Evolutionary conservation across 2,113 vertebrate genomes (phyloP).

Genomic region (Anguilla japonica): DNA sequence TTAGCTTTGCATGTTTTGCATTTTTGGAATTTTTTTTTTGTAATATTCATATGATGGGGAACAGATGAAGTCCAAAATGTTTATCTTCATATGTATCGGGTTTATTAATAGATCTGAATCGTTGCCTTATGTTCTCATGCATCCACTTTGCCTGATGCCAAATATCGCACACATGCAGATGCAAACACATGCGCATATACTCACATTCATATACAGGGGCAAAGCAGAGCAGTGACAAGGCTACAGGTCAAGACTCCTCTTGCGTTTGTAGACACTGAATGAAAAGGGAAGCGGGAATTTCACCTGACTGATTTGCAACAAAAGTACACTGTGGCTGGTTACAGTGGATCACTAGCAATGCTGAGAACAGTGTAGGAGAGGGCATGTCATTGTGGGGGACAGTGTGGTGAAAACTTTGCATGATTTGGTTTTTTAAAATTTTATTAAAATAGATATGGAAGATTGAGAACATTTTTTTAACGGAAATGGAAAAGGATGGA

Average conservation of each 20-base stretch:
- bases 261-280: not conserved
- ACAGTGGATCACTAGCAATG: not conserved
- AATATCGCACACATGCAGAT: not conserved
- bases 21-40: not conserved
- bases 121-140: not conserved
- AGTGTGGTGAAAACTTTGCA: not conserved
- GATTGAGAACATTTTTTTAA: conserved; percentile 20
- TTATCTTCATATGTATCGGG: not conserved
- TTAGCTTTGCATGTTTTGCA: conserved; percentile 5
- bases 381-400: not conserved
- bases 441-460: not conserved
- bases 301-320: not conserved
- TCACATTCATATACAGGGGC: no score
- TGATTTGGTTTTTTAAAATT: not conserved
- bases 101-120: not conserved
- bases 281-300: not conserved
- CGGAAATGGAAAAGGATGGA: conserved; percentile 37
- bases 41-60: not conserved
- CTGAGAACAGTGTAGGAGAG: not conserved
- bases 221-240: no score
- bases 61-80: not conserved
- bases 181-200: not conserved
- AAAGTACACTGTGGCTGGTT: not conserved
- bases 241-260: no score
- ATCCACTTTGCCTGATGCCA: not conserved